These are phyloP conservation scores for Caenorhabditis sp. DNA, from an alignment of 2,888 invertebrate species.

Conservation along the genomic window DNA sequence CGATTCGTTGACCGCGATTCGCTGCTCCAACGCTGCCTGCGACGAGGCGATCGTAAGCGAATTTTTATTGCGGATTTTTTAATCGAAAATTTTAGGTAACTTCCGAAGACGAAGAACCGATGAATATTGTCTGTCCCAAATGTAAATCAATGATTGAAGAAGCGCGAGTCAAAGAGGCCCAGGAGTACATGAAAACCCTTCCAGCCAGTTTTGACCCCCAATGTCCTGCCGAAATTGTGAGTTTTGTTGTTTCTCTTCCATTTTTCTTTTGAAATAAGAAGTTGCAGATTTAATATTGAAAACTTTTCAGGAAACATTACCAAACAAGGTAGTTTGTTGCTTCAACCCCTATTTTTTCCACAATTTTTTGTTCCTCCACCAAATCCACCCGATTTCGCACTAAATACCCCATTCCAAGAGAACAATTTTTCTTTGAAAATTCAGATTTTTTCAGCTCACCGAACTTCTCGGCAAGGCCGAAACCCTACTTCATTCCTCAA, in stretches of 20 bases:
- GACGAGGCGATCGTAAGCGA: slow-evolving; percentile 54
- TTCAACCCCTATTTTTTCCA: not conserved
- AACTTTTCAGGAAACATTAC: slow-evolving; percentile 30
- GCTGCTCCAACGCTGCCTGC: slow-evolving; percentile 49
- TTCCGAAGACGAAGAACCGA: slow-evolving; percentile 54
- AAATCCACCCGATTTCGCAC: not conserved
- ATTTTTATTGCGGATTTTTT: not conserved
- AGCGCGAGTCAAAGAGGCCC: slow-evolving; percentile 45
- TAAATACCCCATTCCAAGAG: not conserved
- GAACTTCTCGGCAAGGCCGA: slow-evolving; percentile 53
- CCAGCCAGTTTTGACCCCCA: slow-evolving; percentile 58
- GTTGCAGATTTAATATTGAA: not conserved
- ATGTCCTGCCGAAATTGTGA: slow-evolving; percentile 51
- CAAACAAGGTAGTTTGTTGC: slow-evolving; percentile 34
- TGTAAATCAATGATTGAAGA: slow-evolving; percentile 53
- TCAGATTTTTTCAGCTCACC: slow-evolving; percentile 32
- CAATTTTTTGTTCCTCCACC: slow-evolving; percentile 33
- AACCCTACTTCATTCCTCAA: slow-evolving; percentile 59
- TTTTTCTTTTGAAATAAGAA: not conserved
- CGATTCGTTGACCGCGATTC: slow-evolving; percentile 62
- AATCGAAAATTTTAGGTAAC: slow-evolving; percentile 38
- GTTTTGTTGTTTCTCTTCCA: no score
- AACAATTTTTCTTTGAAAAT: not conserved
- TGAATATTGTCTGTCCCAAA: slow-evolving; percentile 58
- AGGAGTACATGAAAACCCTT: slow-evolving; percentile 59